phyloP scores from a whole-genome alignment of 2,888 invertebrate genomes.

The Zygaena filipendulae region DNA sequence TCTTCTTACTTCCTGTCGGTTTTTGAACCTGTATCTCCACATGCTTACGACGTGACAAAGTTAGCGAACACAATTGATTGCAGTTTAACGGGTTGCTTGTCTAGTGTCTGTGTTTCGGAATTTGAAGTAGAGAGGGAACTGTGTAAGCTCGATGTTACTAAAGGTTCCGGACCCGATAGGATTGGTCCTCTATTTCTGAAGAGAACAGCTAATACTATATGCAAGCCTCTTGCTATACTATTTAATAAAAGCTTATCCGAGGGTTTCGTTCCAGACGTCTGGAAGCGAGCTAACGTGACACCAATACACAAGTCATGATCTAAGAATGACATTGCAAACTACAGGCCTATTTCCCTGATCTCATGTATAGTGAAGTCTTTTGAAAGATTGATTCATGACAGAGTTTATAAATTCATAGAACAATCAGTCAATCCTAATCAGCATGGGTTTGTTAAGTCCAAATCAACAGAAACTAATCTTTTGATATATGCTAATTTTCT shows the following conservation, averaged over 20 bases:
- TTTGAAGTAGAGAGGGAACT: too few species aligned
- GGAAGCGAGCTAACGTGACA: slow-evolving; percentile 3
- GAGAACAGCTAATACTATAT: background rate
- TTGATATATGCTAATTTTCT: background rate
- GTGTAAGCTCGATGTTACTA: too few species aligned
- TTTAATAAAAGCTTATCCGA: background rate
- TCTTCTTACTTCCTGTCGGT: too few species aligned
- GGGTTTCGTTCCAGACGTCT: slow-evolving; percentile 1
- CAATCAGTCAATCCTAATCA: background rate
- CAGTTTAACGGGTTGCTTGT: too few species aligned
- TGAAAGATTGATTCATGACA: background rate
- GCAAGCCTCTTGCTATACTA: background rate
- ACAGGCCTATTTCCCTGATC: slow-evolving; percentile 1
- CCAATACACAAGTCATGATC: slow-evolving; percentile 5
- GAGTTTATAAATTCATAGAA: background rate
- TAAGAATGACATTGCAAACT: slow-evolving; percentile 1
- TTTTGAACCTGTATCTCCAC: too few species aligned
- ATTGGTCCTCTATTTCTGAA: background rate
- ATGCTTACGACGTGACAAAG: too few species aligned
- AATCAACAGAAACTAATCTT: background rate
- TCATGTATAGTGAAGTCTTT: background rate
- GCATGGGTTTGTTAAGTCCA: background rate
- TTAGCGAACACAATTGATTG: too few species aligned
- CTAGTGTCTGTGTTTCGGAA: too few species aligned
- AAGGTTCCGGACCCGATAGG: too few species aligned